phyloP scores from a whole-genome alignment of 2,797 vertebrate genomes.

The Heterohyrax brucei region DNA sequence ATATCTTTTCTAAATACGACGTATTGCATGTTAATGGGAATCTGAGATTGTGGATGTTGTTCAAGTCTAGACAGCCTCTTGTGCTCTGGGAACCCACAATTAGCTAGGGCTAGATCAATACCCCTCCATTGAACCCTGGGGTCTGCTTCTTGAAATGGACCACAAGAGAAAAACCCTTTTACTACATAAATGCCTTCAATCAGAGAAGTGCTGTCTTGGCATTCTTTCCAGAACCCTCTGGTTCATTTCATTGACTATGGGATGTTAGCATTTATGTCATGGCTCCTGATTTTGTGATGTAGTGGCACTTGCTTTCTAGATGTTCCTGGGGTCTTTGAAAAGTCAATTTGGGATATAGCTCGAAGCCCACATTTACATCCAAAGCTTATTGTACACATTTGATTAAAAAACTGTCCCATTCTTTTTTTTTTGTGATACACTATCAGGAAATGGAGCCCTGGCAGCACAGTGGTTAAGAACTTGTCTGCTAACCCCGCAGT shows the following conservation, averaged over 20 bases:
- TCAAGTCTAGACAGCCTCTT: neutral
- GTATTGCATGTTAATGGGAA: neutral
- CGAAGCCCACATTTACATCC: neutral
- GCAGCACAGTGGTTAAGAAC: too few relatives aligned
- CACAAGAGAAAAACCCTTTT: neutral
- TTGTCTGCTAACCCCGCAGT: too few relatives aligned
- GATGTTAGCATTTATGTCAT: neutral
- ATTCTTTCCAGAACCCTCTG: neutral
- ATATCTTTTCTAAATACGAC: conserved; percentile 50
- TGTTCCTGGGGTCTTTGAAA: neutral
- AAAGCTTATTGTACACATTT: neutral
- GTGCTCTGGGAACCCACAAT: neutral
- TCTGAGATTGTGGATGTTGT: neutral
- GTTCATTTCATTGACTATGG: neutral
- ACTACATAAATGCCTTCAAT: neutral
- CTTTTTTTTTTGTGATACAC: neutral
- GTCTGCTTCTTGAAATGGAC: neutral
- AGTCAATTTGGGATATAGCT: neutral
- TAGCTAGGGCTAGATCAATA: neutral
- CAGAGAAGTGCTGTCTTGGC: neutral
- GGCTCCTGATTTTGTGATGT: neutral
- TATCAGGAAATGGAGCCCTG: neutral
- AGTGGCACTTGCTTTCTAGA: neutral
- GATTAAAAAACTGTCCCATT: conserved; percentile 38
- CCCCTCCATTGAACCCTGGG: neutral